Conservation (phyloP, 2,797 vertebrate species). For the Notamacropus eugenii region DNA sequence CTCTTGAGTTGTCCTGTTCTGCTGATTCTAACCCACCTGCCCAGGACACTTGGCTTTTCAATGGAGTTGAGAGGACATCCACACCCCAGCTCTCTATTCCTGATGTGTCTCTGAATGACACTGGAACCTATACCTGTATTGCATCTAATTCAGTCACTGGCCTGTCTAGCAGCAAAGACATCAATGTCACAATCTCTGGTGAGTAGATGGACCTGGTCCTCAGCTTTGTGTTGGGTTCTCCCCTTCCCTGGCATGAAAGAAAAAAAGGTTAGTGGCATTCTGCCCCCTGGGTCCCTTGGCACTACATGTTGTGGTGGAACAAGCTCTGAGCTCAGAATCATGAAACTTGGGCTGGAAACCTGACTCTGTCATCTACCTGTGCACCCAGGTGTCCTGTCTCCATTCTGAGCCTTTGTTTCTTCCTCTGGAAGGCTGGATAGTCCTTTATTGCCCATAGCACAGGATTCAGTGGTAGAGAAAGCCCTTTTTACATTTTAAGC, state of each 20-base stretch:
- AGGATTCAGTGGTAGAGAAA: not conserved
- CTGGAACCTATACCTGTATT: slow-evolving; percentile 60
- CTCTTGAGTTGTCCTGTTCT: slow-evolving; percentile 46
- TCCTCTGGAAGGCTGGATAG: not conserved
- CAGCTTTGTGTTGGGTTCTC: not conserved
- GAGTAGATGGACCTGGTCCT: slow-evolving; percentile 32
- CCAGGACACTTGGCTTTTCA: slow-evolving; percentile 58
- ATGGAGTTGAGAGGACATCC: accelerated
- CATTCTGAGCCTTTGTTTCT: not conserved
- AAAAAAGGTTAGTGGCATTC: not conserved
- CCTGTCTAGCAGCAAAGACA: not conserved
- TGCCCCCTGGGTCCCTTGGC: not conserved
- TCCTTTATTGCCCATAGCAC: not conserved
- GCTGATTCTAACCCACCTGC: slow-evolving; percentile 63
- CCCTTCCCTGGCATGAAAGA: not conserved
- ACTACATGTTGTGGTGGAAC: not conserved
- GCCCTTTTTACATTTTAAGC: not conserved
- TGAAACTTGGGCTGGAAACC: not conserved
- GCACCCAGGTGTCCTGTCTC: not conserved
- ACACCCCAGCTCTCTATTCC: slow-evolving; percentile 13
- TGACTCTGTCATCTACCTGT: not conserved
- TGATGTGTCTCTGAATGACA: not conserved
- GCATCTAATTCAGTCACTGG: slow-evolving; percentile 43
- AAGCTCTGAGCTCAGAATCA: not conserved
- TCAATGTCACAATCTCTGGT: slow-evolving; percentile 51